phyloP scores from a whole-genome alignment of 2,113 vertebrate genomes.

The Euleptes europaea region DNA sequence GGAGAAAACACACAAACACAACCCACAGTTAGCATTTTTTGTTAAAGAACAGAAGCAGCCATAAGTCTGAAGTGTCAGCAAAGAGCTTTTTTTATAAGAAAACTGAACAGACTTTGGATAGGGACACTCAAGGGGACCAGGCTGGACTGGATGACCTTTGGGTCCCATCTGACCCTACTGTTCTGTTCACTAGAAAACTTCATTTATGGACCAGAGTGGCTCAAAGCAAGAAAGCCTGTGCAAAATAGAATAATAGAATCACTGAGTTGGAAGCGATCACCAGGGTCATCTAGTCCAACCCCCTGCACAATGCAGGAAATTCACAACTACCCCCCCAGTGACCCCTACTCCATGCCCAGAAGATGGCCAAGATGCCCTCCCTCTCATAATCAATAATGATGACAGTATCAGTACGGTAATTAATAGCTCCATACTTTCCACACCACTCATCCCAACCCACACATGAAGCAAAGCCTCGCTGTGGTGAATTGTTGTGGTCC shows the following conservation, averaged over 20 bases:
- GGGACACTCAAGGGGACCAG: neutral
- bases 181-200: neutral
- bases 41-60: neutral
- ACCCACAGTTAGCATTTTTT: too few species aligned
- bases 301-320: too few species aligned
- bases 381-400: too few species aligned
- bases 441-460: neutral
- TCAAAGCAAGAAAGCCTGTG: neutral
- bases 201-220: accelerated
- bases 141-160: neutral
- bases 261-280: too few species aligned
- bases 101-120: neutral
- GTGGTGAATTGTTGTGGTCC: neutral
- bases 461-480: constrained; percentile 25
- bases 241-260: neutral
- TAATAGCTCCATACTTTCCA: neutral
- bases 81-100: neutral
- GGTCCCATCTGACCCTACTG: neutral
- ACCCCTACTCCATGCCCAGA: too few species aligned
- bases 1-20: neutral
- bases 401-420: too few species aligned
- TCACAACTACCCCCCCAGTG: too few species aligned
- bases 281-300: too few species aligned
- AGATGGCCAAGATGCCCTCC: too few species aligned
- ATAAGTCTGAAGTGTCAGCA: neutral